phyloP scores from a whole-genome alignment of 2,888 invertebrate species.

The Pachydiplax longipennis region DNA sequence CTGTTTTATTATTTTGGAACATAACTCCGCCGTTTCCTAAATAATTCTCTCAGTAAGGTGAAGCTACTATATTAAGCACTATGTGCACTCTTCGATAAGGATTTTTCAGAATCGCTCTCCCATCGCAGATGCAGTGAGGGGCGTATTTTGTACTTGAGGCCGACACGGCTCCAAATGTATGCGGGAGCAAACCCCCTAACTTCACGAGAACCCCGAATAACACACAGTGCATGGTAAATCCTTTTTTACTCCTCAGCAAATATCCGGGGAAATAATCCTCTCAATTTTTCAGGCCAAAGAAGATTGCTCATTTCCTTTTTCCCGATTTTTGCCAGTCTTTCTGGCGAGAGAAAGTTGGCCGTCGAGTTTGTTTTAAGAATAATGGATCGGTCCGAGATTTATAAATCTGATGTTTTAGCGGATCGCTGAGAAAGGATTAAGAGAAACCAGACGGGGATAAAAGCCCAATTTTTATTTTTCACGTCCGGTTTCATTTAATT shows the following conservation, averaged over 20 bases:
- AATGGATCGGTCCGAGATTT: slow-evolving; percentile 16
- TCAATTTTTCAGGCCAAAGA: neutral
- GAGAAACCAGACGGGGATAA: neutral
- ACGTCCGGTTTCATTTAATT: neutral
- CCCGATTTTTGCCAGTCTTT: neutral
- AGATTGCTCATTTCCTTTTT: neutral
- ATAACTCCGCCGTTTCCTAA: too few relatives aligned
- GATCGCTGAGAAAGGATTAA: neutral
- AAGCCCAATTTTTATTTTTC: neutral
- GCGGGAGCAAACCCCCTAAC: too few relatives aligned
- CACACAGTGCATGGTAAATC: too few relatives aligned
- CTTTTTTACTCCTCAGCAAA: neutral
- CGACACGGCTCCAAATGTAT: too few relatives aligned
- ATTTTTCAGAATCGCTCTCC: too few relatives aligned
- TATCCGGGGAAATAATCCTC: neutral
- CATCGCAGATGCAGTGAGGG: too few relatives aligned
- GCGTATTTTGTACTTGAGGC: too few relatives aligned
- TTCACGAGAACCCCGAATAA: too few relatives aligned
- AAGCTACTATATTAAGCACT: too few relatives aligned
- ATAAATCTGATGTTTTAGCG: neutral
- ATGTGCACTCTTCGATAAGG: too few relatives aligned
- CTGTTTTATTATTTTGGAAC: too few relatives aligned
- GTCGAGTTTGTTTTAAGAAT: slow-evolving; percentile 30
- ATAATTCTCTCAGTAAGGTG: too few relatives aligned
- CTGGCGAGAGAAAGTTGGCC: slow-evolving; percentile 28